Percentiles rank a stretch among this genome's conserved stretches.
phyloP scores from a whole-genome alignment of 2,113 vertebrate genomes.

The Muscicapa adusta region DNA sequence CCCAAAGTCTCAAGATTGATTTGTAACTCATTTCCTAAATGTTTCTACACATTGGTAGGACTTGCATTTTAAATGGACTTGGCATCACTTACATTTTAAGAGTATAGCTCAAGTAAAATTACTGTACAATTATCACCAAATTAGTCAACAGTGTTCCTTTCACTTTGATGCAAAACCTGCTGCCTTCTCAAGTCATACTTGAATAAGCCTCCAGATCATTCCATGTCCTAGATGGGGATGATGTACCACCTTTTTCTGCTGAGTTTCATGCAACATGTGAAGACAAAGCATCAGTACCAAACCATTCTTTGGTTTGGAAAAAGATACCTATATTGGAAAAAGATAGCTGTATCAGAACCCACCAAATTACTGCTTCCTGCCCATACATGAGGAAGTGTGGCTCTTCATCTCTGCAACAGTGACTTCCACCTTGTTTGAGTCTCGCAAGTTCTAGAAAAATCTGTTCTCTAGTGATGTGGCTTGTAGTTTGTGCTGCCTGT shows the following conservation, averaged over 20 bases:
- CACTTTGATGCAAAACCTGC: not conserved
- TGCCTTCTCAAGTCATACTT: not conserved
- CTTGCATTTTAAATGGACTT: not conserved
- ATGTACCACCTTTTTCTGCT: not conserved
- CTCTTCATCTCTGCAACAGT: not conserved
- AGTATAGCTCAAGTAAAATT: not conserved
- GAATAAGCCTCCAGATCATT: not conserved
- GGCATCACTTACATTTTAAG: not conserved
- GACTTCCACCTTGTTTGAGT: not conserved
- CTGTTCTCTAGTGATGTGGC: not conserved
- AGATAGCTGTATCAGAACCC: not conserved
- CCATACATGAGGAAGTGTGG: rapidly evolving
- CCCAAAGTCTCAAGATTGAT: not conserved
- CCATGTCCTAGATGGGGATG: not conserved
- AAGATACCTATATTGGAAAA: not conserved
- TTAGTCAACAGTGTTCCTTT: not conserved
- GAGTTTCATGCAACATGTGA: not conserved
- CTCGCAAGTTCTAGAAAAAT: not conserved
- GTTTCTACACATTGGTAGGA: not conserved
- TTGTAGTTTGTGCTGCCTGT: not conserved
- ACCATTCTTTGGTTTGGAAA: not conserved
- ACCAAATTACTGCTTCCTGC: not conserved
- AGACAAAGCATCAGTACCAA: not conserved
- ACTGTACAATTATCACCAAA: not conserved
- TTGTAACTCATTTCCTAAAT: not conserved